A percentile compares a stretch with the other conserved stretches of the same genome.
Evolutionary conservation across 1,140 invertebrate species (phyloP).

Genomic region (Drosophila saltans): DNA sequence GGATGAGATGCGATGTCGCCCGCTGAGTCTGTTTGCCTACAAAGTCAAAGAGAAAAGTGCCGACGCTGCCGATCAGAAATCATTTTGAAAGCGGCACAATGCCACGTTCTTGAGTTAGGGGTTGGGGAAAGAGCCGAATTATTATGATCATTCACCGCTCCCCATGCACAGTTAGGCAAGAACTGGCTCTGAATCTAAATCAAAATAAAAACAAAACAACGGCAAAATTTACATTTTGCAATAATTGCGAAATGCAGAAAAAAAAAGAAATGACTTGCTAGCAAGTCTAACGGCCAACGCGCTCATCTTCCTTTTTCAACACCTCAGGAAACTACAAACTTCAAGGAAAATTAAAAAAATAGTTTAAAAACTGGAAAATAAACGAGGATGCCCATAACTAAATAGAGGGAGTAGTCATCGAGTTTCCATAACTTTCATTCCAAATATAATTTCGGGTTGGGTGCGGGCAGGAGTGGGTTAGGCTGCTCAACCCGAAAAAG

Average conservation of each 20-base stretch:
- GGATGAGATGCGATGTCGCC: conserved; percentile 18
- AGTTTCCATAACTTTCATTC: too few species aligned
- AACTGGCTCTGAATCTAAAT: conserved; percentile 22
- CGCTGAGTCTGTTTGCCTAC: conserved; percentile 73
- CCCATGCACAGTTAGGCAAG: conserved; percentile 59
- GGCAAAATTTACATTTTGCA: conserved; percentile 69
- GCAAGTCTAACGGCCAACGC: too few species aligned
- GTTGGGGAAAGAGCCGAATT: neutral
- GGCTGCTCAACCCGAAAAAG: too few species aligned
- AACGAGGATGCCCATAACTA: too few species aligned
- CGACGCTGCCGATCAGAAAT: conserved; percentile 55
- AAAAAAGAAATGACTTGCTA: too few species aligned
- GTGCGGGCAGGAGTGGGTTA: too few species aligned
- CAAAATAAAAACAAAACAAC: conserved; percentile 13
- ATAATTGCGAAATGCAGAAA: conserved; percentile 32
- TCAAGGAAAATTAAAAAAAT: too few species aligned
- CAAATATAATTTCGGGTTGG: too few species aligned
- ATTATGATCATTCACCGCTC: conserved; percentile 11
- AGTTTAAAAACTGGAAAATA: too few species aligned
- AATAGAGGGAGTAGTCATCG: too few species aligned
- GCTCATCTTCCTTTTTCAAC: too few species aligned
- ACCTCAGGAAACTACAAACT: too few species aligned
- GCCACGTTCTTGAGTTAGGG: conserved; percentile 44
- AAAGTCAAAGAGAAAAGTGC: conserved; percentile 72
- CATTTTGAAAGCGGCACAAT: conserved; percentile 59